phyloP scores from a whole-genome alignment of 2,888 invertebrate species.

The Drosophila ustulata region DNA sequence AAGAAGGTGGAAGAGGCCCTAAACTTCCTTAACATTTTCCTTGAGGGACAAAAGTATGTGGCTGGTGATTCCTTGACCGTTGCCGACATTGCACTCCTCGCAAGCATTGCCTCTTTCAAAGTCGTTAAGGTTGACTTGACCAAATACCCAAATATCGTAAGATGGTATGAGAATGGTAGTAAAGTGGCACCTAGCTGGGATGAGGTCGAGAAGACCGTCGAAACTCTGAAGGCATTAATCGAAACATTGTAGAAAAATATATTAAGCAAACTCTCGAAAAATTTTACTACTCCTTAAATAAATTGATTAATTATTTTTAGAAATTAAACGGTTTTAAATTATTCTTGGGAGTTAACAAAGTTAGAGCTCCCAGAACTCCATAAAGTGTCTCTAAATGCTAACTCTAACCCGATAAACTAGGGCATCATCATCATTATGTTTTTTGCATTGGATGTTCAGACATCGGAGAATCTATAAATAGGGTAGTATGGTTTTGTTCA shows the following conservation, averaged over 20 bases:
- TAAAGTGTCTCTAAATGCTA: too few species aligned
- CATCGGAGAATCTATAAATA: too few species aligned
- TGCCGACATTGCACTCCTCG: slow-evolving; percentile 90
- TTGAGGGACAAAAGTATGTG: slow-evolving; percentile 89
- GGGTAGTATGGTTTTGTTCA: too few species aligned
- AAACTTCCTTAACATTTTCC: slow-evolving; percentile 88
- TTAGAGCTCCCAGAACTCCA: too few species aligned
- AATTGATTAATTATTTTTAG: background rate
- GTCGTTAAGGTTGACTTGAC: slow-evolving; percentile 88
- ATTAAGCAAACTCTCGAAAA: background rate
- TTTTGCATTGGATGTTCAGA: too few species aligned
- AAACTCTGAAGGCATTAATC: slow-evolving; percentile 85
- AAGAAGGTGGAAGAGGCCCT: slow-evolving; percentile 89
- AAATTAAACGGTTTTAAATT: background rate
- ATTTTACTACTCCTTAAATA: background rate
- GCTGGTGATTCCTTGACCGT: slow-evolving; percentile 91
- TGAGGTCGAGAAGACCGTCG: slow-evolving; percentile 86
- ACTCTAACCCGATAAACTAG: too few species aligned
- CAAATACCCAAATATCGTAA: slow-evolving; percentile 88
- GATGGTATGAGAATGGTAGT: slow-evolving; percentile 87
- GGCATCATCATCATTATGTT: too few species aligned
- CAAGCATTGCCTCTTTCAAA: slow-evolving; percentile 89
- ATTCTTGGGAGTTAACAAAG: too few species aligned
- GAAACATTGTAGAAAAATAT: background rate
- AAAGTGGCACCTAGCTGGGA: slow-evolving; percentile 87